These are phyloP conservation scores for Rhyacichthys aspro DNA, from an alignment of 2,797 vertebrate genomes.

Conservation along the genomic window DNA sequence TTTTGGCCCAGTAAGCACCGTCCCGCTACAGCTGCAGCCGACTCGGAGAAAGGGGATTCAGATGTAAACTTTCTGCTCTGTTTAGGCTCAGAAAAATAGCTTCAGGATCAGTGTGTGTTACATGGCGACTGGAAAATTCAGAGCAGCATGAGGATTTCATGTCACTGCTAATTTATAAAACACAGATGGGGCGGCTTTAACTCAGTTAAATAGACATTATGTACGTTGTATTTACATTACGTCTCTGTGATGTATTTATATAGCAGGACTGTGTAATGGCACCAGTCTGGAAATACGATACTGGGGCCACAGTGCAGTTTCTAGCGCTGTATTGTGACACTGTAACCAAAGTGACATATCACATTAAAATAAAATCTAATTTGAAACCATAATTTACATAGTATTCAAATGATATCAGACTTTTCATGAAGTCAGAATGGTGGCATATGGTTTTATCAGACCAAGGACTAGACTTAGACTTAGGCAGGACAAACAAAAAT, in stretches of 20 bases:
- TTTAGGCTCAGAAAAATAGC: conserved; percentile 69
- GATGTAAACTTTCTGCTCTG: conserved; percentile 69
- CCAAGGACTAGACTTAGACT: too few species aligned
- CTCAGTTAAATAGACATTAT: conserved; percentile 32
- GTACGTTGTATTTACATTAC: conserved; percentile 9
- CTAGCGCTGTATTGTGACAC: background rate
- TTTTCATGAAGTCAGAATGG: too few species aligned
- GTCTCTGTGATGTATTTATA: conserved; percentile 14
- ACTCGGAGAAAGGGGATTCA: conserved; percentile 36
- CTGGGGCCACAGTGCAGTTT: background rate
- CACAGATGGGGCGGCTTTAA: conserved; percentile 59
- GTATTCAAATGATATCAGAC: too few species aligned
- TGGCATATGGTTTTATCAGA: too few species aligned
- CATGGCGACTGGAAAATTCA: conserved; percentile 66
- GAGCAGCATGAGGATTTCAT: conserved; percentile 58
- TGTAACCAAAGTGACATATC: background rate
- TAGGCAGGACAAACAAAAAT: too few species aligned
- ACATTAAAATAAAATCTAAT: background rate
- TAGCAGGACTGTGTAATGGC: conserved; percentile 9
- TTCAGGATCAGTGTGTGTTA: conserved; percentile 67
- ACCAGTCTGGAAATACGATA: conserved; percentile 8
- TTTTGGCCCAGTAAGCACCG: conserved; percentile 47
- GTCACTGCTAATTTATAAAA: conserved; percentile 63
- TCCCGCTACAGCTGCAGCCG: conserved; percentile 53
- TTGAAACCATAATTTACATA: too few species aligned